Evolutionary conservation across 1,140 invertebrate genomes (phyloP), one percentile per base, ranked within the genome.

Genomic region (Potamilus streckersoni): DNA sequence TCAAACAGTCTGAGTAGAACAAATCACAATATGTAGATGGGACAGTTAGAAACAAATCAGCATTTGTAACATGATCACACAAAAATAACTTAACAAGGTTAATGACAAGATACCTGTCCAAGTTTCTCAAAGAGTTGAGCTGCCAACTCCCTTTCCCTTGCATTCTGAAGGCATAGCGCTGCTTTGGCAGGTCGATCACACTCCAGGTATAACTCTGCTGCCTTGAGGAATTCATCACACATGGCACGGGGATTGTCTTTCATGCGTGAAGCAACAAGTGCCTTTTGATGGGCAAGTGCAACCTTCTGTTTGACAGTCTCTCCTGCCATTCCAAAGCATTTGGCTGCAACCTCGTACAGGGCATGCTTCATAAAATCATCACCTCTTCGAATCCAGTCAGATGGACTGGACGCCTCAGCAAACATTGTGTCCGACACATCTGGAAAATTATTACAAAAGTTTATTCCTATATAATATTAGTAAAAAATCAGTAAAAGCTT

Each of bases 291-390:
- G n/a, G 87, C 86, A 5, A 81, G 31, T 14, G 85, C 84, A 2
- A 86, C 69, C 20, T 82, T 84, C 58, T 84, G 81, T 69, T 80
- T 82, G 14, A 76, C 78, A 17, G 71, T 56, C 17, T 78, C 73
- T 57, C 38, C 78, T 67, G 80, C 82, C 56, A 78, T 83, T 14
- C 70, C 69, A 71, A 83, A 88, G 68, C 86, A 87, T 69, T 87
- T 88, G 12, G 85, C 85, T 49, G 87, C 87, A 0, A 88, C 81
- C 57, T 80, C 76, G 64, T 84, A 89, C 66, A 87, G 66, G 1
- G 71, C 73, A 23, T 85, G 81, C 23, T 78, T 80, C 82, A 85
- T 87, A 66, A 88, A 86, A 14, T 86, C 83, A 27, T 87, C 84
- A 20, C 85, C 87, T 56, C 82, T 70, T 55, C 77, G 69, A 49